Evolutionary conservation across 2,797 vertebrate species (phyloP), one percentile per base, ranked within the genome.

Genomic region (Scleropages formosus): DNA sequence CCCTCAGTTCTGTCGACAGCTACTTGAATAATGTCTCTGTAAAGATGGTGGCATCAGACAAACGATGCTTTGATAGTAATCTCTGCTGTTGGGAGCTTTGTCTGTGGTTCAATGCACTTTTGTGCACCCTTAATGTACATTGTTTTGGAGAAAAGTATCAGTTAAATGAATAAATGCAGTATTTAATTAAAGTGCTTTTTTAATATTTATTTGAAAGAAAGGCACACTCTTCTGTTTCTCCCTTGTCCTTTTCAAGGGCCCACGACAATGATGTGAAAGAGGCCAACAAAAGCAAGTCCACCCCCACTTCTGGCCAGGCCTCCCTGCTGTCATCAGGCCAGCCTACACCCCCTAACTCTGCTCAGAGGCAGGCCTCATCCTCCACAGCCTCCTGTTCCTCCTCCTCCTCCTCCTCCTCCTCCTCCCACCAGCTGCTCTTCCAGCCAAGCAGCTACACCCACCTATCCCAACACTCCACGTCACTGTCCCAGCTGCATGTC

Each of bases 121-220:
- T n/a, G n/a, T n/a, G n/a, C n/a, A n/a, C n/a, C n/a, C n/a, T n/a
- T n/a, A n/a, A n/a, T n/a, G n/a, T n/a, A n/a, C n/a, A n/a, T n/a
- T n/a, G n/a, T n/a, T n/a, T n/a, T n/a, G n/a, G n/a, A n/a, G n/a
- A n/a, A n/a, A n/a, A n/a, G n/a, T n/a, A n/a, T n/a, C n/a, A n/a
- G 7, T 7, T 51, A 51, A 51, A 8, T 51, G 10, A 51, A 51
- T 51, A 51, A 51, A 10, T 51, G 10, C 51, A 51, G 51, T 8
- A 51, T 51, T 51, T 51, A 51, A 10, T 51, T 10, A 8, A 8
- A 51, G 8, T n/a, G n/a, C n/a, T 7, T 51, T 10, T 10, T 51
- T 51, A 51, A 51, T 51, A n/a, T n/a, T n/a, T n/a, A n/a, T 95
- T 95, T 84, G 90, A 94, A 84, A 88, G 93, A 27, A 81, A 91